Conservation (phyloP, 1,140 invertebrate species). For the Tetramorium parvispinum region DNA sequence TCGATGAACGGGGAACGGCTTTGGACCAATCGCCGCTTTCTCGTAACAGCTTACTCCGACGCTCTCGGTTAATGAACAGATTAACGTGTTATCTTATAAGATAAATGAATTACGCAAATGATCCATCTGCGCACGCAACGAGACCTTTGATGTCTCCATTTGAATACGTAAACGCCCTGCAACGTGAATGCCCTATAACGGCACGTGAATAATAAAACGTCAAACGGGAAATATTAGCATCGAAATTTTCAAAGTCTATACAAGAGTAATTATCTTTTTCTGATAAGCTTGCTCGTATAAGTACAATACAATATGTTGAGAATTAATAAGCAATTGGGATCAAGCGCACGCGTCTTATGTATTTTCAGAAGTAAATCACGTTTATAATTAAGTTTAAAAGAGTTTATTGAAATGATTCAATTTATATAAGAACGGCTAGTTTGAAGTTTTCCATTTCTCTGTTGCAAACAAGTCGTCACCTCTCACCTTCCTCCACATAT, state of each 20-base stretch:
- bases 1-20: constrained; percentile 43
- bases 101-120: constrained; percentile 53
- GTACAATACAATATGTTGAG: neutral
- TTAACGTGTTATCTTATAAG: constrained; percentile 27
- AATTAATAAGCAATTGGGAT: neutral
- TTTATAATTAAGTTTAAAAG: neutral
- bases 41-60: constrained; percentile 26
- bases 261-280: neutral
- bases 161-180: neutral
- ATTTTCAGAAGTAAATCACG: neutral
- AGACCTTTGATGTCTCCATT: neutral
- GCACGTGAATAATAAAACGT: neutral
- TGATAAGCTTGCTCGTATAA: neutral
- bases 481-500: neutral
- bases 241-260: too few species aligned
- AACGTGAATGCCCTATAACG: neutral
- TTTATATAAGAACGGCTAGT: neutral
- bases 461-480: neutral
- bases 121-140: neutral
- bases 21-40: constrained; percentile 35
- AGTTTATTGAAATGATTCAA: neutral
- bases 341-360: neutral
- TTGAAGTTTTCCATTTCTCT: neutral
- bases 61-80: constrained; percentile 43
- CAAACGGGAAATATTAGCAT: neutral